Percentiles rank a stretch among this genome's conserved stretches.
These are phyloP conservation scores for Tokudaia tokunoshimensis DNA, from an alignment of 2,797 vertebrate species.

Conservation along the genomic window DNA sequence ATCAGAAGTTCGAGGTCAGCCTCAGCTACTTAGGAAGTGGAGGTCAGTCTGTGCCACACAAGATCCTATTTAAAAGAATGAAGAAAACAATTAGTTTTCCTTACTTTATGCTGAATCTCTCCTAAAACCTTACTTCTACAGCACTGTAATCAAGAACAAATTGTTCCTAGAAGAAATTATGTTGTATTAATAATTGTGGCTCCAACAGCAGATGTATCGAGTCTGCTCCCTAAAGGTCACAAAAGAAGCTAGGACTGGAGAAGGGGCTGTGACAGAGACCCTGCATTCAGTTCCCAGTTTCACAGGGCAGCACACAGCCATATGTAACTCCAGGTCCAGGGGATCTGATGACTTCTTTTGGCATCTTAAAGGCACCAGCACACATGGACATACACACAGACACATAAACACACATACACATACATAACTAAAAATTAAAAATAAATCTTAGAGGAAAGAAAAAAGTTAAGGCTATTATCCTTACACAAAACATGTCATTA, in stretches of 20 bases:
- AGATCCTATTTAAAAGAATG: neutral
- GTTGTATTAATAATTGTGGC: neutral
- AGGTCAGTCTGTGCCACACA: neutral
- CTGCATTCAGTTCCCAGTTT: neutral
- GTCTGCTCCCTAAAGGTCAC: slow-evolving; percentile 20
- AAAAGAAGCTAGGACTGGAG: neutral
- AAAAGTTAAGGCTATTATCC: neutral
- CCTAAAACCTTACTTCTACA: slow-evolving; percentile 38
- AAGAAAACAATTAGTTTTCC: slow-evolving; percentile 44
- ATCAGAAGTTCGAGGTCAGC: neutral
- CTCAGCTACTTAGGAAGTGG: neutral
- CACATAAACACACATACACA: neutral
- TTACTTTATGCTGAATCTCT: slow-evolving; percentile 28
- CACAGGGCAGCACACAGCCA: neutral
- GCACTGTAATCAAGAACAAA: slow-evolving; percentile 50
- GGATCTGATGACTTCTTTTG: neutral
- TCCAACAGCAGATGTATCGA: neutral
- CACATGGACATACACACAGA: neutral
- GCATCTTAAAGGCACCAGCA: neutral
- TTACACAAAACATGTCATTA: slow-evolving; percentile 49
- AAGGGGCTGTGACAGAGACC: neutral
- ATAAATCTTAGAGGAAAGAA: slow-evolving; percentile 2
- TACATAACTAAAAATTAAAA: neutral
- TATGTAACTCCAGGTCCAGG: neutral
- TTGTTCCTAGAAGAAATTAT: slow-evolving; percentile 41